Percentiles rank a stretch among this genome's conserved stretches.
These are phyloP conservation scores for Perognathus longimembris DNA, from an alignment of 2,113 vertebrate genomes.

Conservation along the genomic window DNA sequence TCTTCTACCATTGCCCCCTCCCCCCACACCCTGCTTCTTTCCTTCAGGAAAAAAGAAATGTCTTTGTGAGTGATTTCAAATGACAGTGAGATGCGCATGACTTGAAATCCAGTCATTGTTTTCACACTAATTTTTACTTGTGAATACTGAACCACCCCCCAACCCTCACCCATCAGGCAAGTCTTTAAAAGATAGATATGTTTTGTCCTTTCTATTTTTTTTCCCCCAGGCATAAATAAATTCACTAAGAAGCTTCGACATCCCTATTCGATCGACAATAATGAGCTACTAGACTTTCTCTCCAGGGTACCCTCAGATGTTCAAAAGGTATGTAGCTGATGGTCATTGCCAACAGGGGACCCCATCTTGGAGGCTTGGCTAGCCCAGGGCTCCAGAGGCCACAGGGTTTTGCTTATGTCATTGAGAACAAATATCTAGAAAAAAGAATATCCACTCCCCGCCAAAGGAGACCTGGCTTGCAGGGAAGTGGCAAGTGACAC, in stretches of 20 bases:
- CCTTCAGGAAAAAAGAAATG: conserved; percentile 59
- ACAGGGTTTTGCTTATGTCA: conserved; percentile 60
- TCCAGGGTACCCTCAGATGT: conserved; percentile 98
- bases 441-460: conserved; percentile 62
- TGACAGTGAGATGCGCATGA: conserved; percentile 64
- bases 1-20: background rate
- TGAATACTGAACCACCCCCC: conserved; percentile 67
- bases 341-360: conserved; percentile 49
- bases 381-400: conserved; percentile 33
- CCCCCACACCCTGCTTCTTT: too few species aligned
- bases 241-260: conserved; percentile 98
- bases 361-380: background rate
- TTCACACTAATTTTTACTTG: conserved; percentile 88
- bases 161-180: conserved; percentile 30
- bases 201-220: background rate
- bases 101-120: conserved; percentile 79
- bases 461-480: conserved; percentile 9
- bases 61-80: conserved; percentile 78
- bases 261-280: conserved; percentile 95
- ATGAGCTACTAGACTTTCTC: conserved; percentile 97
- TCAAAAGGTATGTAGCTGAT: conserved; percentile 94
- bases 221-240: conserved; percentile 95
- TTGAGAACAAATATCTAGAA: conserved; percentile 71
- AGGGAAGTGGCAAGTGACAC: conserved; percentile 15
- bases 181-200: conserved; percentile 33